Percentiles rank a stretch among this genome's conserved stretches.
Evolutionary conservation across 2,113 vertebrate genomes (phyloP).

Genomic region (Amblyornis subalaris): DNA sequence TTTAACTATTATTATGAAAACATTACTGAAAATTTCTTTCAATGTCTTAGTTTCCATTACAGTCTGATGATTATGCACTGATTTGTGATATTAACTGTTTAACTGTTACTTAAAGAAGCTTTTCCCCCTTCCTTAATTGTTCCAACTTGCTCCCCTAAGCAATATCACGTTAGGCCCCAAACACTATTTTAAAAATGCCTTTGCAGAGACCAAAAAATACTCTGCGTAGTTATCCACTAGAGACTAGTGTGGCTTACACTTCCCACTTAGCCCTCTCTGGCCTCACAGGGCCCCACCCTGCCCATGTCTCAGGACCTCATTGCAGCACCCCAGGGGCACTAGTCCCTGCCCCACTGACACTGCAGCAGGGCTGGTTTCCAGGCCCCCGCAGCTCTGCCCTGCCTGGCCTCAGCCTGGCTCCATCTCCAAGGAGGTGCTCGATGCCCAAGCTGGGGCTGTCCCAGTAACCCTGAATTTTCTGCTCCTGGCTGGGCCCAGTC

Average conservation of each 20-base stretch:
- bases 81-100: neutral
- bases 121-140: neutral
- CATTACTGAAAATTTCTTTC: neutral
- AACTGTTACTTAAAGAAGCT: neutral
- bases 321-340: rapidly evolving
- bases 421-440: rapidly evolving
- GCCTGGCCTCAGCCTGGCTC: rapidly evolving
- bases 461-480: neutral
- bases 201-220: neutral
- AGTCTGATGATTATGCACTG: neutral
- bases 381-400: neutral
- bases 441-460: neutral
- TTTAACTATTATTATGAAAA: neutral
- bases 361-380: neutral
- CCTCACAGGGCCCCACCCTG: neutral
- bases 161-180: neutral
- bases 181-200: neutral
- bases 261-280: neutral
- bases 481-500: neutral
- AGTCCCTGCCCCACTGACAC: rapidly evolving
- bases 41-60: neutral
- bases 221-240: neutral
- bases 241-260: neutral
- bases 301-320: rapidly evolving
- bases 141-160: neutral